Evolutionary conservation across 1,140 invertebrate species (phyloP), one percentile per base, ranked within the genome.

Genomic region (Drosophila orosa): DNA sequence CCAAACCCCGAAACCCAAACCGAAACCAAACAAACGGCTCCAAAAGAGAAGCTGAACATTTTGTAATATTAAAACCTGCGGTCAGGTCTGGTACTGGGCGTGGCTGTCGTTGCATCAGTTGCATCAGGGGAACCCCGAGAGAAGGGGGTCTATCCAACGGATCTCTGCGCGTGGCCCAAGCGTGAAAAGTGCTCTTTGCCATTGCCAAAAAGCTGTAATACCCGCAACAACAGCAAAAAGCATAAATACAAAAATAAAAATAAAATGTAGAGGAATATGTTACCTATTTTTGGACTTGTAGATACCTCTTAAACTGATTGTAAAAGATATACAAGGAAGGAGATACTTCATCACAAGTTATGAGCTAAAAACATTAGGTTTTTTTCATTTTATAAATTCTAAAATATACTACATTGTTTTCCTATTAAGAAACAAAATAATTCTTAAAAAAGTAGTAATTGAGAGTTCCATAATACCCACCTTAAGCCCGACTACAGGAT

Each of bases 51-150:
- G 50, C 74, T 45, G 50, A 69, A 37, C 74, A 61, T 74, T 75
- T 75, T 76, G 74, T 66, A 67, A 77, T 78, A 78, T 78, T 78
- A 78, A 78, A 78, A 78, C 74, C 74, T 77, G 74, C 65, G 74
- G 74, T 78, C 74, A 77, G 74, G 57, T 45, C 73, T 71, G 63
- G 50, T 12, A 40, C 33, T 67, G 65, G 33, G 61, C 62, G 65
- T 40, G 56, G 72, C 42, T 47, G 71, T 29, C 27, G 50, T 42
- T 72, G 56, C 66, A 61, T 35, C 55, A 63, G 74, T 74, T 74
- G 54, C 60, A 67, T 56, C 40, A 35, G 29, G 33, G 58, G 13
- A 50, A n/a, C 24, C 22, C 33, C 13, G 22, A 44, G n/a, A 15
- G 29, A 25, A 19, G n/a, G 54, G 56, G 74, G 3, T 3, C 37